phyloP scores from a whole-genome alignment of 2,113 vertebrate genomes.

The Blennius ocellaris region DNA sequence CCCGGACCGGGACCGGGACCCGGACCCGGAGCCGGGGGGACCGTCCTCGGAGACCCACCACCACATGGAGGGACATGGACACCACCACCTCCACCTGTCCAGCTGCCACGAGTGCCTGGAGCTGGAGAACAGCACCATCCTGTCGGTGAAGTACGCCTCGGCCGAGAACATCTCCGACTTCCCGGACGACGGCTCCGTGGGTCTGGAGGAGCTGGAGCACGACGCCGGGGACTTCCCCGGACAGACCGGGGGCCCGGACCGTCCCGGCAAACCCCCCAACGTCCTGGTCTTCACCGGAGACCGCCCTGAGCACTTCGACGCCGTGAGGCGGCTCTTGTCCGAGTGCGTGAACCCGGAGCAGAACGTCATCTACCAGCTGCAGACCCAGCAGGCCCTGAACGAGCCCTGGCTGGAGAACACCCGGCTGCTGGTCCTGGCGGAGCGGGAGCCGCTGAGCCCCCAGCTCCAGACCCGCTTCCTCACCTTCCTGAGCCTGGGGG shows the following conservation, averaged over 20 bases:
- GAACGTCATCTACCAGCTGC: slow-evolving; percentile 88
- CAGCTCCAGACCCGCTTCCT: slow-evolving; percentile 81
- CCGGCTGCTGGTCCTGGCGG: slow-evolving; percentile 87
- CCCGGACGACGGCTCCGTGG: slow-evolving; percentile 56
- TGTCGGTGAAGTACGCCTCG: slow-evolving; percentile 90
- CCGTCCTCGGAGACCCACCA: slow-evolving; percentile 49
- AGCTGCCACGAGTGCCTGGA: slow-evolving; percentile 94
- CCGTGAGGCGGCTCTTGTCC: slow-evolving; percentile 75
- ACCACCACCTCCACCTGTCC: slow-evolving; percentile 89
- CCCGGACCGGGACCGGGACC: too few species aligned
- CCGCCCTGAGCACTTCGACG: slow-evolving; percentile 70
- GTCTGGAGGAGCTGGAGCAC: slow-evolving; percentile 41
- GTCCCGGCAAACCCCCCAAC: slow-evolving; percentile 87
- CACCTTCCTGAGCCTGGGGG: slow-evolving; percentile 87
- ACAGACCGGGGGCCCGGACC: slow-evolving; percentile 43
- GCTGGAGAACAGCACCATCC: slow-evolving; percentile 94
- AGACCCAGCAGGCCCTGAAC: slow-evolving; percentile 81
- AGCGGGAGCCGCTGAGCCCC: slow-evolving; percentile 75
- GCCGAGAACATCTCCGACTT: slow-evolving; percentile 91
- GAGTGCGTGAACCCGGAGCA: slow-evolving; percentile 85
- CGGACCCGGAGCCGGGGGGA: neutral
- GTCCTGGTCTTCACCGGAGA: slow-evolving; percentile 89
- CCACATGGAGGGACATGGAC: slow-evolving; percentile 75
- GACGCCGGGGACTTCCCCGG: neutral
- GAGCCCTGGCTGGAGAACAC: slow-evolving; percentile 92